Evolutionary conservation across 2,888 invertebrate genomes (phyloP), one percentile per base, ranked within the genome.

Genomic region (Perizoma affinitatum): DNA sequence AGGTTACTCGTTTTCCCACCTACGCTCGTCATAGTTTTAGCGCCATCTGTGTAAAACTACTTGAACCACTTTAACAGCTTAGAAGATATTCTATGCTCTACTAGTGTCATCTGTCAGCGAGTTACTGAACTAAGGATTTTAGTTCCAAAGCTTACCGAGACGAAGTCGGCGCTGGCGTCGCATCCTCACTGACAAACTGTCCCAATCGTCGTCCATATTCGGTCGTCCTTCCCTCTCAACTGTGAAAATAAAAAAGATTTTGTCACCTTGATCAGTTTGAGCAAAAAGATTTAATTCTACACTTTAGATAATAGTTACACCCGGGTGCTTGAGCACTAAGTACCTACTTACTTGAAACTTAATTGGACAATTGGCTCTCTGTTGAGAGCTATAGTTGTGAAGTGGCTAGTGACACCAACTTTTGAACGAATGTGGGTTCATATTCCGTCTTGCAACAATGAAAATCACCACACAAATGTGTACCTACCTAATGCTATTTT

Each of bases 131-230:
- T 63, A 64, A 58, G 41, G 44, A 8, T 9, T 10, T 51, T 73
- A 80, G 70, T 84, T 66, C 53, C 5, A 46, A 40, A 65, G 73
- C 84, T 86, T 80, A 92, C 92, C 92, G 70, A 82, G 85, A 9
- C 90, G 86, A 42, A 87, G 90, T 58, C 94, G 93, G 70, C 94
- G 93, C 83, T 94, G 93, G 68, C 95, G 94, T 78, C 96, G 94
- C 83, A 96, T 95, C 75, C 96, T 93, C 62, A 96, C 95, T 35
- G 96, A 96, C 56, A 96, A 92, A 74, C 96, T 96, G 79, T 96
- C 96, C 95, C 96, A 96, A 76, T 96, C 95, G 69, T 96, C 95
- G 74, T 95, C 95, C 86, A 95, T 93, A 63, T 90, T 93, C 46
- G 94, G 93, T 76, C 94, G 94, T 4, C 95, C 95, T 75, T 94